Evolutionary conservation across 2,888 invertebrate species (phyloP).

Genomic region (Ypsolopha sequella): DNA sequence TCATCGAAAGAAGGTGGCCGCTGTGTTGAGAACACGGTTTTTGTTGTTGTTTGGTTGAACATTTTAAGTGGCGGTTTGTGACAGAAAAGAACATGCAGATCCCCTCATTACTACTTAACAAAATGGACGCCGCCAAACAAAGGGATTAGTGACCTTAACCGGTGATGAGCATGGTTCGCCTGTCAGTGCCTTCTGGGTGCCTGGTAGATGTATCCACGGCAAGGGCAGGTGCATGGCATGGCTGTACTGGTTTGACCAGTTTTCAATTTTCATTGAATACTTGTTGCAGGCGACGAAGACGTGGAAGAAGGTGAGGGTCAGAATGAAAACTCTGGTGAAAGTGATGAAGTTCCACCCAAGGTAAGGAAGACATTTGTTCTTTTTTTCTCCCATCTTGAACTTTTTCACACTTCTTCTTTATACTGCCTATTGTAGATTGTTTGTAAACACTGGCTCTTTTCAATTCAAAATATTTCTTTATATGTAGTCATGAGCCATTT

Average conservation of each 20-base stretch:
- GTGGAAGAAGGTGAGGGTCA: constrained; percentile 76
- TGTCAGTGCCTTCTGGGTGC: background rate
- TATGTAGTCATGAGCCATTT: background rate
- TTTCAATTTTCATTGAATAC: constrained; percentile 45
- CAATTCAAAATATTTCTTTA: constrained; percentile 4
- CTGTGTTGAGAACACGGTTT: background rate
- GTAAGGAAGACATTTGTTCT: constrained; percentile 29
- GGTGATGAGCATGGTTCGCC: constrained; percentile 8
- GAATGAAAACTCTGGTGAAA: constrained; percentile 80
- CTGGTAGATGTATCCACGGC: constrained; percentile 20
- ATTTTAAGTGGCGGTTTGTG: constrained; percentile 69
- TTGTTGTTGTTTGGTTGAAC: constrained; percentile 55
- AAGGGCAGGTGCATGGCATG: constrained; percentile 30
- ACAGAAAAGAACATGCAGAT: constrained; percentile 76
- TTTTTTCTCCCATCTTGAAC: background rate
- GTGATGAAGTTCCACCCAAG: constrained; percentile 77
- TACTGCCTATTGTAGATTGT: background rate
- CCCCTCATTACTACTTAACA: constrained; percentile 80
- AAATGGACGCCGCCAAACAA: constrained; percentile 84
- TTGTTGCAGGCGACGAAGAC: constrained; percentile 75
- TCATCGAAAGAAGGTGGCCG: background rate
- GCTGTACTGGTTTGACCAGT: constrained; percentile 54
- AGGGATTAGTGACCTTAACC: constrained; percentile 76
- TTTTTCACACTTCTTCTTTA: background rate
- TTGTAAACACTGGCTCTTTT: constrained; percentile 4